These are phyloP conservation scores for Cydia splendana DNA, from an alignment of 1,140 invertebrate genomes.

Conservation along the genomic window DNA sequence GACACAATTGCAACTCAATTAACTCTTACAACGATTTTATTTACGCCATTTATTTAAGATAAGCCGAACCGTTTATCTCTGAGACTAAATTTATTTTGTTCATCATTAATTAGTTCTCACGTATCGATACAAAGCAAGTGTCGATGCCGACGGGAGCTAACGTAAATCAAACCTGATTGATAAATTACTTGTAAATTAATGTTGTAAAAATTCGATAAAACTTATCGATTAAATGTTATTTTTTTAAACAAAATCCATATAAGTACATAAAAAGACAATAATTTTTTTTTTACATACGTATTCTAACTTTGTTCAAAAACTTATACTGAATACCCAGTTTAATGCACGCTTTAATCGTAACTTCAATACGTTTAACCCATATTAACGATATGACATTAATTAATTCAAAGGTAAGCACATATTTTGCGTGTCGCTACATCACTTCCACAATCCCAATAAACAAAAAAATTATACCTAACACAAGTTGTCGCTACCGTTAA, in stretches of 20 bases:
- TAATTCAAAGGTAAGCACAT: too few relatives aligned
- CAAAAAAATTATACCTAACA: background rate
- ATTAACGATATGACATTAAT: too few relatives aligned
- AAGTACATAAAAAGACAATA: too few relatives aligned
- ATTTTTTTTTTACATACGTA: too few relatives aligned
- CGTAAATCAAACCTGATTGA: conserved; percentile 34
- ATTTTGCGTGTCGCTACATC: too few relatives aligned
- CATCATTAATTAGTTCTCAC: conserved; percentile 39
- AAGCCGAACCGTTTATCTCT: conserved; percentile 36
- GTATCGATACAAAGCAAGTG: conserved; percentile 32
- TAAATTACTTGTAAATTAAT: conserved; percentile 34
- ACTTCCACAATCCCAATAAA: background rate
- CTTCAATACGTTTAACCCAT: too few relatives aligned
- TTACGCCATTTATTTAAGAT: conserved; percentile 5
- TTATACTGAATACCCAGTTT: too few relatives aligned
- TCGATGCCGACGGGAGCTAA: conserved; percentile 31
- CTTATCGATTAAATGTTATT: conserved; percentile 1
- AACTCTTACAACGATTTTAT: conserved; percentile 18
- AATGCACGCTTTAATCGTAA: too few relatives aligned
- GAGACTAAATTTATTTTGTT: conserved; percentile 28
- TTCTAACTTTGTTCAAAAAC: too few relatives aligned
- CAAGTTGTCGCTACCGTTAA: conserved; percentile 21
- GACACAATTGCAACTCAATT: conserved; percentile 21
- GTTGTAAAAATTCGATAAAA: conserved; percentile 1
- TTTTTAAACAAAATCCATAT: background rate